These are phyloP conservation scores for Gari tellinella DNA, from an alignment of 2,888 invertebrate species.

Conservation along the genomic window DNA sequence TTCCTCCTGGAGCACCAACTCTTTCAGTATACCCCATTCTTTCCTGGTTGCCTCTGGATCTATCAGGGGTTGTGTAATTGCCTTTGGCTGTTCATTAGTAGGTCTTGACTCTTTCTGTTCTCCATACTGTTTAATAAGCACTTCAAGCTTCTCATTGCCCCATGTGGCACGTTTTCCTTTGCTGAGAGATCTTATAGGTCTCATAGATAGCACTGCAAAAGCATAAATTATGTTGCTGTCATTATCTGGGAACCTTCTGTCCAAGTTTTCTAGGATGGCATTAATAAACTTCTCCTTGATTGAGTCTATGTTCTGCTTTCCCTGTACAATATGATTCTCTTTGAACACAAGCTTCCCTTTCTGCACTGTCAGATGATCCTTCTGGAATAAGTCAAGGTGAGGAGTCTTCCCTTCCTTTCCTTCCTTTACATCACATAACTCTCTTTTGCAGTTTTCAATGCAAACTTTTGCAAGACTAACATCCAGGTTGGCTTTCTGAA, in stretches of 20 bases:
- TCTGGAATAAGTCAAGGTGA: neutral
- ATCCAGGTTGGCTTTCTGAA: constrained; percentile 26
- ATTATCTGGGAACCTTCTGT: constrained; percentile 8
- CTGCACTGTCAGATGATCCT: neutral
- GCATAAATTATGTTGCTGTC: constrained; percentile 10
- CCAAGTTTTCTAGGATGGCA: constrained; percentile 1
- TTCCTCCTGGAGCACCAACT: neutral
- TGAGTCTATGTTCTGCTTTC: constrained; percentile 18
- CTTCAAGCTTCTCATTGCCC: constrained; percentile 11
- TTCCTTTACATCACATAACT: neutral
- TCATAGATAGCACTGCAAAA: constrained; percentile 3
- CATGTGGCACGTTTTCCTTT: neutral
- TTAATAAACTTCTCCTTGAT: constrained; percentile 8
- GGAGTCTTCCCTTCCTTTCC: neutral
- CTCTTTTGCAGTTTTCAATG: constrained; percentile 3
- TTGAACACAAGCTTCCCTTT: constrained; percentile 7
- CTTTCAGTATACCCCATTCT: constrained; percentile 7
- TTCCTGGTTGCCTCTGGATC: neutral
- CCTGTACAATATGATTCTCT: constrained; percentile 14
- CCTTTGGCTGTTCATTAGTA: neutral
- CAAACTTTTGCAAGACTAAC: constrained; percentile 6
- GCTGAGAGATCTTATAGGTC: constrained; percentile 4
- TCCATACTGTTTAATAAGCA: neutral
- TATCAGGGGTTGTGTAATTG: neutral
- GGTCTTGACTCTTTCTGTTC: neutral